Conservation (phyloP, 2,888 invertebrate genomes). For the Xylota segnis region DNA sequence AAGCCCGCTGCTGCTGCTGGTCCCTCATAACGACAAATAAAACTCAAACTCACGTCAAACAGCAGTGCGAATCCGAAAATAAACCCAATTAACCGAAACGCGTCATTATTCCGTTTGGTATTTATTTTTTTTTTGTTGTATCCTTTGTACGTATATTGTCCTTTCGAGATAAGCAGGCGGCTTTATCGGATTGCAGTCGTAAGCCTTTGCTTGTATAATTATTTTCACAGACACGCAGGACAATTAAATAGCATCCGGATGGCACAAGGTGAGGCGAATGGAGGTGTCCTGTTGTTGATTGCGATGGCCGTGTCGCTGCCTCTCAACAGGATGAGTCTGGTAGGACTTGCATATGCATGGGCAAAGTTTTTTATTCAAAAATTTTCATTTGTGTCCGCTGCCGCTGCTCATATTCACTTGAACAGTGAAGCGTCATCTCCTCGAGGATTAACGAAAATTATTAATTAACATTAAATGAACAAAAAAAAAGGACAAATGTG, state of each 20-base stretch:
- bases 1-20: neutral
- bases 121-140: slow-evolving; percentile 12
- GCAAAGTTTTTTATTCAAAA: neutral
- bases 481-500: slow-evolving; percentile 31
- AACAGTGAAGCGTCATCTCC: slow-evolving; percentile 44
- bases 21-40: slow-evolving; percentile 13
- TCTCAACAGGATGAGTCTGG: neutral
- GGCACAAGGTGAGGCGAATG: slow-evolving; percentile 24
- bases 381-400: neutral
- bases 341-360: slow-evolving; percentile 3
- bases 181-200: slow-evolving; percentile 43
- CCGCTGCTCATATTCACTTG: slow-evolving; percentile 38
- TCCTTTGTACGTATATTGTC: slow-evolving; percentile 21
- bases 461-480: slow-evolving; percentile 61
- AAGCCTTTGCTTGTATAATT: slow-evolving; percentile 49
- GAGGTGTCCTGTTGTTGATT: slow-evolving; percentile 55
- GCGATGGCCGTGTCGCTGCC: slow-evolving; percentile 1
- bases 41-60: slow-evolving; percentile 30
- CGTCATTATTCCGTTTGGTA: slow-evolving; percentile 36
- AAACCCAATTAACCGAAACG: slow-evolving; percentile 63
- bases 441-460: slow-evolving; percentile 63
- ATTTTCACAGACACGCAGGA: slow-evolving; percentile 49
- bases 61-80: slow-evolving; percentile 47
- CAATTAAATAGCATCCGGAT: slow-evolving; percentile 55
- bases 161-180: slow-evolving; percentile 45